These are phyloP conservation scores for Centropyge bicolor DNA, from an alignment of 2,797 vertebrate species.

Conservation along the genomic window DNA sequence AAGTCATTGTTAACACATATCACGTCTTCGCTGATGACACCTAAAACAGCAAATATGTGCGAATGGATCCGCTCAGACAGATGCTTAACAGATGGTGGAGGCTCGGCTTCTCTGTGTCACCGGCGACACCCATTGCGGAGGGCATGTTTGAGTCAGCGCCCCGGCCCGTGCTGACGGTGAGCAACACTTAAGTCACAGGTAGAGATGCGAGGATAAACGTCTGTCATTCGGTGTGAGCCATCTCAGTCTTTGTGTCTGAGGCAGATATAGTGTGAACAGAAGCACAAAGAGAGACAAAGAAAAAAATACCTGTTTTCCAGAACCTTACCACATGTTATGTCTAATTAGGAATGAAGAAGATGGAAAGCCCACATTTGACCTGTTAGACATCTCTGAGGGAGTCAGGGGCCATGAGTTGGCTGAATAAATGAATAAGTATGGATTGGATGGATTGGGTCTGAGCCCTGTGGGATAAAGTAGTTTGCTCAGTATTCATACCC, in stretches of 20 bases:
- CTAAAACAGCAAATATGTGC: constrained; percentile 50
- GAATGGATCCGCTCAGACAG: constrained; percentile 60
- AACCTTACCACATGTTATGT: constrained; percentile 51
- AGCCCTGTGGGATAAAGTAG: constrained; percentile 70
- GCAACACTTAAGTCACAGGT: constrained; percentile 62
- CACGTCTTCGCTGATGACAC: constrained; percentile 54
- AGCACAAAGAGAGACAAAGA: constrained; percentile 33
- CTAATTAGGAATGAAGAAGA: constrained; percentile 67
- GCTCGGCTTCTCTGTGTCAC: constrained; percentile 47
- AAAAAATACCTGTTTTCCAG: constrained; percentile 16
- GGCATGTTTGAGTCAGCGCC: constrained; percentile 57
- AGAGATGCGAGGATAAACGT: constrained; percentile 16
- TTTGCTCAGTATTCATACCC: constrained; percentile 76
- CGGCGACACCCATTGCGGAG: constrained; percentile 67
- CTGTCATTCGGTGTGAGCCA: constrained; percentile 17
- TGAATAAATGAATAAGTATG: constrained; percentile 79
- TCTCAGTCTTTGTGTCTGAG: constrained; percentile 10
- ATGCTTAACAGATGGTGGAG: constrained; percentile 74
- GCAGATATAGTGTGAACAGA: constrained; percentile 24
- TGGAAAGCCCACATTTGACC: constrained; percentile 68
- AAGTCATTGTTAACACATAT: constrained; percentile 54
- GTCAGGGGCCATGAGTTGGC: constrained; percentile 53
- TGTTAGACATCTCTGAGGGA: constrained; percentile 47
- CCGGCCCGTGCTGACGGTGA: constrained; percentile 50
- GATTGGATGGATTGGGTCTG: constrained; percentile 66